Evolutionary conservation across 2,113 vertebrate genomes (phyloP).

Genomic region (Lepus timidus): DNA sequence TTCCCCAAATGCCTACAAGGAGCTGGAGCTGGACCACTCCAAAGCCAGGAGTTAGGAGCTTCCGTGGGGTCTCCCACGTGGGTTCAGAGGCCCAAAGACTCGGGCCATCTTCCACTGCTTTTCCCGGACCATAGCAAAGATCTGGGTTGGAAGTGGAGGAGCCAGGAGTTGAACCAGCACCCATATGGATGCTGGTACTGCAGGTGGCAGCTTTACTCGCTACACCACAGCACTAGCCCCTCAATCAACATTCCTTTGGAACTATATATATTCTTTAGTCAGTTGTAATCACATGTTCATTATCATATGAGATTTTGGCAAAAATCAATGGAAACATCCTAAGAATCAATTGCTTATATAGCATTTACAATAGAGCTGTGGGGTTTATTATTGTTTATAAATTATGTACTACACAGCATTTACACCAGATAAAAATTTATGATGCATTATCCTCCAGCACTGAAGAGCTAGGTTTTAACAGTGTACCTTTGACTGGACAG

Average conservation of each 20-base stretch:
- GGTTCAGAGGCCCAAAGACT: too few relatives aligned
- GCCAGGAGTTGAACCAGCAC: too few relatives aligned
- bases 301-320: neutral
- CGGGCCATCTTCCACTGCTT: too few relatives aligned
- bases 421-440: neutral
- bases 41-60: too few relatives aligned
- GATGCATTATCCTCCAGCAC: neutral
- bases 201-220: too few relatives aligned
- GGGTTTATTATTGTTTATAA: neutral
- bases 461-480: slow-evolving; percentile 32
- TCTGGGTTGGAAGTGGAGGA: too few relatives aligned
- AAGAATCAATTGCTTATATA: neutral
- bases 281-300: neutral
- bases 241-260: neutral
- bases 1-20: too few relatives aligned
- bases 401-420: neutral
- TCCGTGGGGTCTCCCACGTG: too few relatives aligned
- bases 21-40: too few relatives aligned
- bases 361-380: neutral
- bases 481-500: neutral
- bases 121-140: too few relatives aligned
- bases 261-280: neutral
- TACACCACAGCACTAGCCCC: too few relatives aligned
- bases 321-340: neutral
- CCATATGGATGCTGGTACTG: too few relatives aligned